Percentiles rank a stretch among this genome's conserved stretches.
Evolutionary conservation across 2,797 vertebrate genomes (phyloP).

Genomic region (Cetoscarus ocellatus): DNA sequence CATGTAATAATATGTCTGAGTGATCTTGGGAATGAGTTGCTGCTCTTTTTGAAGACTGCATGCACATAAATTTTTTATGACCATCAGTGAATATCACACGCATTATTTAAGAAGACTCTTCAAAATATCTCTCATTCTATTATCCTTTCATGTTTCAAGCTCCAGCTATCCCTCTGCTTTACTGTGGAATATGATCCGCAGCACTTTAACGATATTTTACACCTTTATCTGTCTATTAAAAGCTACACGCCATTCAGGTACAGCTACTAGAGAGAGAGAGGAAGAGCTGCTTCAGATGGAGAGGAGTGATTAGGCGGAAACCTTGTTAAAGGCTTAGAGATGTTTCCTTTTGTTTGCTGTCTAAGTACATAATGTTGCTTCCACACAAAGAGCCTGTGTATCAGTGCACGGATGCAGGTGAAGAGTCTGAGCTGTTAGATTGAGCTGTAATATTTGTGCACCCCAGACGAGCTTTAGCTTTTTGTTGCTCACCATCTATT

Average conservation of each 20-base stretch:
- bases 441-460: conserved; percentile 22
- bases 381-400: conserved; percentile 38
- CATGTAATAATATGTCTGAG: conserved; percentile 71
- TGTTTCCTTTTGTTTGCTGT: conserved; percentile 43
- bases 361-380: conserved; percentile 47
- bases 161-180: conserved; percentile 20
- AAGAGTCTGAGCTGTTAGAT: conserved; percentile 40
- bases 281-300: conserved; percentile 2
- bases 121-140: conserved; percentile 63
- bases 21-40: conserved; percentile 65
- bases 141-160: conserved; percentile 52
- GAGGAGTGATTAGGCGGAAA: conserved; percentile 33
- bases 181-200: conserved; percentile 19
- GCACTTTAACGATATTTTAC: conserved; percentile 12
- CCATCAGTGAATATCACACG: conserved; percentile 68
- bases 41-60: conserved; percentile 69
- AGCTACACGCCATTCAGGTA: conserved; percentile 17
- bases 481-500: conserved; percentile 57
- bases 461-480: conserved; percentile 51
- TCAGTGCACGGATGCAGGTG: conserved; percentile 16
- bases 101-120: conserved; percentile 75
- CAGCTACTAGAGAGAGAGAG: conserved; percentile 6
- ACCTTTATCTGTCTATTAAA: conserved; percentile 20
- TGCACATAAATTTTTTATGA: conserved; percentile 76
- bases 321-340: conserved; percentile 31